Evolutionary conservation across 2,113 vertebrate genomes (phyloP).

Genomic region (Cyanoderma ruficeps): DNA sequence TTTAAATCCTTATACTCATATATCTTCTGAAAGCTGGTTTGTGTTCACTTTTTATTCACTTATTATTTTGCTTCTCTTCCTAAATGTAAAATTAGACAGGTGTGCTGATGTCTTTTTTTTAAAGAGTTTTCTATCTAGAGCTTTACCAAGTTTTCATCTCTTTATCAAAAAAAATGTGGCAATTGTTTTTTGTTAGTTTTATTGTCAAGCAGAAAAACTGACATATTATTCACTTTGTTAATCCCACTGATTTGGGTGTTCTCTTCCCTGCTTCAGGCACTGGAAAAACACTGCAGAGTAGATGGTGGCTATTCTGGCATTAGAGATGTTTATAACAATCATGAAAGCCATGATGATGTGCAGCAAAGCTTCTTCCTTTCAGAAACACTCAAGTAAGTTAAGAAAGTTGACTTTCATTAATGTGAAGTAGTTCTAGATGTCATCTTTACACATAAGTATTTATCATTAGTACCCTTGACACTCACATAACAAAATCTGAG

Average conservation of each 20-base stretch:
- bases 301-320: slow-evolving; percentile 92
- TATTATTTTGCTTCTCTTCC: background rate
- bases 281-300: slow-evolving; percentile 90
- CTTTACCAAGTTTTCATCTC: background rate
- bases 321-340: slow-evolving; percentile 86
- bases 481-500: background rate
- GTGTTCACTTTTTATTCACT: background rate
- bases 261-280: slow-evolving; percentile 74
- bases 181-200: background rate
- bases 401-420: background rate
- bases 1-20: background rate
- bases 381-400: slow-evolving; percentile 94
- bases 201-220: background rate
- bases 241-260: background rate
- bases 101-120: background rate
- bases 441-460: background rate
- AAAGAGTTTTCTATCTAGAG: background rate
- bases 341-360: slow-evolving; percentile 89
- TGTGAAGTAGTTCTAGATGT: background rate
- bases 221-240: background rate
- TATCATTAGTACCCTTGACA: background rate
- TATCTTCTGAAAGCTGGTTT: background rate
- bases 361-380: slow-evolving; percentile 98
- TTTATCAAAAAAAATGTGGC: background rate
- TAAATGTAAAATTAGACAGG: background rate